Base-by-base conservation (phyloP, 2,888 invertebrate genomes). In the Panopea generosa region DNA sequence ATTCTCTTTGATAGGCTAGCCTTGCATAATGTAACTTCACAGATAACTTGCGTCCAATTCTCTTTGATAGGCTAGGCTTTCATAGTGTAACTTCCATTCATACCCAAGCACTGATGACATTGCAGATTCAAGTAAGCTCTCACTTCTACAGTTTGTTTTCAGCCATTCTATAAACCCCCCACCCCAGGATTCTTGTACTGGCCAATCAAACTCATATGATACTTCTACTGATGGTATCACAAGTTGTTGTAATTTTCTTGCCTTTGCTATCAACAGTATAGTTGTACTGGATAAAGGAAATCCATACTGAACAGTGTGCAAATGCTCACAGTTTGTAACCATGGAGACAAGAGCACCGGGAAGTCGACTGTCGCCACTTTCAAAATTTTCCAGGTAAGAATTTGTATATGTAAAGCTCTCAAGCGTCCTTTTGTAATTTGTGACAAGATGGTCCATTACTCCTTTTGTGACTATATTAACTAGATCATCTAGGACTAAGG, bases 381-480 rank as follows among this genome's bases (percentile, higher is more conserved):
- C 84, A 57, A 79, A 81, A 62, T 82, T 84, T 57, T 86, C 85
- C 26, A 85, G 55, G 22, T 80, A 81, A 7, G 82, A 84, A 33
- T 86, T 86, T 60, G 84, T 84, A 67, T 86, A 86, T 3, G 82
- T 83, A 53, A 86, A 86, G 26, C 69, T 65, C 50, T 83, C 73
- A 9, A 86, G 56, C 16, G 83, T 76, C n/a, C 74, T 47, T 24
- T 73, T 65, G 50, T 83, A 86, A 47, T 63, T 66, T n/a, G 62
- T 59, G 9, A 78, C 69, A 1, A 86, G 69, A 52, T 84, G 81
- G 60, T 86, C 86, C 33, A 86, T 67, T 16, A 86, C 81, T 9
- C 85, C 86, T 67, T 84, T 85, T 2, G 86, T 86, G 4, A 86
- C 82, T 60, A 85, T 82, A 56, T 86, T 86, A 14, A 82, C 85